Conservation (phyloP, 2,797 vertebrate genomes). For the Enteromius afrohamiltoni region DNA sequence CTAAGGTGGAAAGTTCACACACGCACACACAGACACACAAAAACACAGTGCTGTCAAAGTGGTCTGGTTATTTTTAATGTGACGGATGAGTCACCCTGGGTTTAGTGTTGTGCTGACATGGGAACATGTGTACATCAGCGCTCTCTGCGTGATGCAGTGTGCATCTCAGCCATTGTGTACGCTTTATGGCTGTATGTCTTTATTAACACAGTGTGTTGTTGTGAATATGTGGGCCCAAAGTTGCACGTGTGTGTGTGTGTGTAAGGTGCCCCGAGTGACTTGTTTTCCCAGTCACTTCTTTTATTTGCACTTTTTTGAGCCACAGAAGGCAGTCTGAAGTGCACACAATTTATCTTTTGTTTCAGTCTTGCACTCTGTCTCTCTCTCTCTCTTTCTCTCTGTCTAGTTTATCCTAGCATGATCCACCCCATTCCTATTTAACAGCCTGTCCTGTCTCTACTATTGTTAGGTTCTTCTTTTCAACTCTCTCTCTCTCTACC, state of each 20-base stretch:
- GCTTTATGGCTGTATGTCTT: slow-evolving; percentile 53
- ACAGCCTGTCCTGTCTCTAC: slow-evolving; percentile 72
- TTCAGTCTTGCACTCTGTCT: slow-evolving; percentile 47
- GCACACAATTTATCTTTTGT: slow-evolving; percentile 61
- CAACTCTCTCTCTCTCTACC: slow-evolving; percentile 62
- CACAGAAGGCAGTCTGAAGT: slow-evolving; percentile 40
- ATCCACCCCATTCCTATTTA: slow-evolving; percentile 67
- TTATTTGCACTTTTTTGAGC: slow-evolving; percentile 33
- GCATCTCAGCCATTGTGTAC: slow-evolving; percentile 16
- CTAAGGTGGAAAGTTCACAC: slow-evolving; percentile 53
- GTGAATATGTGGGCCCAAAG: slow-evolving; percentile 26
- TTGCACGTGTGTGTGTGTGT: slow-evolving; percentile 47
- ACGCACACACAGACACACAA: slow-evolving; percentile 40
- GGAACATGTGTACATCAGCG: slow-evolving; percentile 66
- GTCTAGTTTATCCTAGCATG: slow-evolving; percentile 55
- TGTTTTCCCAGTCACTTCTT: slow-evolving; percentile 44
- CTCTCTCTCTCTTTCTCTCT: slow-evolving; percentile 29
- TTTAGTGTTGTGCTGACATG: slow-evolving; percentile 64
- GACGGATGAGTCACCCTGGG: slow-evolving; percentile 74
- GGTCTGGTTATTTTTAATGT: slow-evolving; percentile 70
- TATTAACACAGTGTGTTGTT: slow-evolving; percentile 46
- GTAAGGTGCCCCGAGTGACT: slow-evolving; percentile 47
- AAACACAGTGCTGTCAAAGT: slow-evolving; percentile 46
- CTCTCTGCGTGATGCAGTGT: slow-evolving; percentile 62
- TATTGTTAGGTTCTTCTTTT: slow-evolving; percentile 76